Evolutionary conservation across 2,888 invertebrate species (phyloP).

Genomic region (Cephus rjabovi): DNA sequence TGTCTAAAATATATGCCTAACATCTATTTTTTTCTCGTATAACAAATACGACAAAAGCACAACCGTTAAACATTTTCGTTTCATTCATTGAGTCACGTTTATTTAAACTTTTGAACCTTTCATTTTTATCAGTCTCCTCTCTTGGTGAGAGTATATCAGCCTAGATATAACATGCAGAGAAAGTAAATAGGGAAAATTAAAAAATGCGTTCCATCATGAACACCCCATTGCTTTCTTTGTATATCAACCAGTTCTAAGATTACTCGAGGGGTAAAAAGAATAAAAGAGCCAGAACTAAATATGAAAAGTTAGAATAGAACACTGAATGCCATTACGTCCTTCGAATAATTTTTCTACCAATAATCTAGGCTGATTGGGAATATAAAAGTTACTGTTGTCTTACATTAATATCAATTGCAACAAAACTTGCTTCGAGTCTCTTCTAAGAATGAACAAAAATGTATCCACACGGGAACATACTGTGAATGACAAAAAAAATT

Average conservation of each 20-base stretch:
- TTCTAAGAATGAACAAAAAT: constrained; percentile 36
- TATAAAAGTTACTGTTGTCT: background rate
- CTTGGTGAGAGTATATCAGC: background rate
- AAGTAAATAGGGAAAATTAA: background rate
- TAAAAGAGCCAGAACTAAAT: too few relatives aligned
- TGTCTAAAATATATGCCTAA: constrained; percentile 30
- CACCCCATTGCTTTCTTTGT: background rate
- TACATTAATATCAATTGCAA: background rate
- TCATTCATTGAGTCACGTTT: background rate
- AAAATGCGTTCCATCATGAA: background rate
- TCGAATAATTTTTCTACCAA: background rate
- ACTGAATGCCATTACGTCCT: background rate
- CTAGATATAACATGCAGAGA: background rate
- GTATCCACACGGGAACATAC: constrained; percentile 54
- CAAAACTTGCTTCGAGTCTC: background rate
- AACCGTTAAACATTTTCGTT: background rate
- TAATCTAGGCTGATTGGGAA: background rate
- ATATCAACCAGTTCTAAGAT: background rate
- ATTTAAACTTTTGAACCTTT: background rate
- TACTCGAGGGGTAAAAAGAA: background rate
- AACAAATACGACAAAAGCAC: background rate
- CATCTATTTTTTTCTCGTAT: constrained; percentile 14
- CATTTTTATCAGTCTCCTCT: background rate
- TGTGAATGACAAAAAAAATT: background rate
- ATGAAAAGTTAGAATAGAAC: too few relatives aligned